These are phyloP conservation scores for Charanyca ferruginea DNA, from an alignment of 2,888 invertebrate genomes.

Conservation along the genomic window DNA sequence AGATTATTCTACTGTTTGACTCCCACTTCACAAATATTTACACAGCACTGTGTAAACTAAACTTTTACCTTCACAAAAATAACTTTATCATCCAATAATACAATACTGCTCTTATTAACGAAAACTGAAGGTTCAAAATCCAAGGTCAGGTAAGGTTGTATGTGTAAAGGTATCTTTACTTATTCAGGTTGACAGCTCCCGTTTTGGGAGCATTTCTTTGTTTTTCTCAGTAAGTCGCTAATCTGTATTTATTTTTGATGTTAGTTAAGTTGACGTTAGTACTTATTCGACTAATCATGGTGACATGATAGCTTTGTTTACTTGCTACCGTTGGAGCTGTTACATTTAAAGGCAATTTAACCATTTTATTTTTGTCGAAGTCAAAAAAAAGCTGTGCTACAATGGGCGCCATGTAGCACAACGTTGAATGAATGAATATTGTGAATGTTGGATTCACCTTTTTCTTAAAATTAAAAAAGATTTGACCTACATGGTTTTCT, in stretches of 20 bases:
- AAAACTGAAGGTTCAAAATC: constrained; percentile 56
- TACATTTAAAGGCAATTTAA: neutral
- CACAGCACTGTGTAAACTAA: constrained; percentile 79
- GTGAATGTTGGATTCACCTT: neutral
- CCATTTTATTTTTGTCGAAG: neutral
- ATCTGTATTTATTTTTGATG: constrained; percentile 75
- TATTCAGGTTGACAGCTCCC: constrained; percentile 79
- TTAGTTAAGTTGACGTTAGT: constrained; percentile 51
- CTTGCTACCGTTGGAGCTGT: constrained; percentile 36
- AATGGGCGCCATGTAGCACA: no score
- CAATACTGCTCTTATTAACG: constrained; percentile 12
- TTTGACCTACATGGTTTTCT: neutral
- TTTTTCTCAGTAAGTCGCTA: constrained; percentile 80
- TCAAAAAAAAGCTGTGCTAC: no score
- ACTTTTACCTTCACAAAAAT: constrained; percentile 68
- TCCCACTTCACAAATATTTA: constrained; percentile 84
- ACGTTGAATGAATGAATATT: no score
- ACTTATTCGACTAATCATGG: constrained; percentile 56
- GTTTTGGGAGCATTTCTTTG: constrained; percentile 79
- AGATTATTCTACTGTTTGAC: constrained; percentile 80
- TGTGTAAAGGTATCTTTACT: constrained; percentile 53
- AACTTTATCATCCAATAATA: constrained; percentile 55
- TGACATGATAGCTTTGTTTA: constrained; percentile 52
- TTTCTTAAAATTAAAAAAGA: neutral
- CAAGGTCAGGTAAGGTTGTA: neutral